Base-by-base conservation (phyloP, 2,113 vertebrate genomes). In the Ibidorhyncha struthersii region DNA sequence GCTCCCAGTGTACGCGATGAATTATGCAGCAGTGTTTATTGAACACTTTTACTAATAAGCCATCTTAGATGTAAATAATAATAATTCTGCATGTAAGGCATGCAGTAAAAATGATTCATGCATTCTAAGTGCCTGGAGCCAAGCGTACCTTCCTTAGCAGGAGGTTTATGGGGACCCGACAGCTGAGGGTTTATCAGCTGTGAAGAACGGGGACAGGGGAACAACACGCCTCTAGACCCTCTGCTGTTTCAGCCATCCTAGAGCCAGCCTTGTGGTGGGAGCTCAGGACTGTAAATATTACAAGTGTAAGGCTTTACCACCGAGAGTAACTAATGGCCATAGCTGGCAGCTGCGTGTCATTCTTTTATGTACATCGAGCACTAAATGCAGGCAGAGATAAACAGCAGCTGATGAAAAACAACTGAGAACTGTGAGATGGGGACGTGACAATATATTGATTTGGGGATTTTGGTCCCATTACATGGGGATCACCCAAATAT, bases 21-120 rank as follows among this genome's bases (percentile, higher is more conserved):
- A 89, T 94, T 94, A 96, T 83, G 78, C 69, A 92, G 59, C 47
- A 85, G 41, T 80, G 72, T 90, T 94, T 96, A 95, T 40, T n/a
- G 49, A 63, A 90, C 19, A 36, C 34, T 95, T 86, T 89, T 83
- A 89, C 88, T 95, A 92, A 95, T 82, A 96, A 96, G 58, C 30
- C 56, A 67, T 59, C 78, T 82, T 81, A 84, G 47, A 92, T 95
- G 94, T 91, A 94, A 87, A 82, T 86, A 96, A 94, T 62, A 95
- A 88, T 74, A 89, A 89, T 82, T 91, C 82, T 93, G 43, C 70
- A 77, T 69, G 58, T 61, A 65, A 78, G 34, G 11, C n/a, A 9
- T 27, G 73, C 53, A 66, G 73, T 70, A 91, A 56, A 95, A 96
- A 69, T 38, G 40, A 92, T 69, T 76, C 58, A 41, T 23, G 40